Evolutionary conservation across 2,888 invertebrate genomes (phyloP), one percentile per base, ranked within the genome.

Genomic region (Zhuqinia jingwanae): DNA sequence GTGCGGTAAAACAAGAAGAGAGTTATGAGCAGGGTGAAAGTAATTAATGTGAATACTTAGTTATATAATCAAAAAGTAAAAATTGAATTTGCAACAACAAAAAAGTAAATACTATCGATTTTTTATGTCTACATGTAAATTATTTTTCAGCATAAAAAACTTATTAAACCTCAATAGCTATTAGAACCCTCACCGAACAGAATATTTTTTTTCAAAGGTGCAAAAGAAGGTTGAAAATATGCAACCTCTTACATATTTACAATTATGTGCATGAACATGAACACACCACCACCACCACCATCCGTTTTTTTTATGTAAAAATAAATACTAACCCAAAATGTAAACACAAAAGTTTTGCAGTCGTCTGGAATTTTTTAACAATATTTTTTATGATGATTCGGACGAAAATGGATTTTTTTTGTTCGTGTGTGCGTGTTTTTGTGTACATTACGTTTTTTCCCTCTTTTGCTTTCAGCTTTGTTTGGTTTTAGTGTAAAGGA

Each of bases 361-460:
- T 25, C n/a, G n/a, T n/a, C n/a, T n/a, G n/a, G n/a, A n/a, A 78
- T 65, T 25, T 60, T 78, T 81, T 81, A 81, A 73, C 50, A 42
- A 70, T 56, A 70, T 70, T 70, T n/a, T n/a, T n/a, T n/a, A n/a
- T n/a, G n/a, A n/a, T n/a, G n/a, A n/a, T n/a, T n/a, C n/a, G n/a
- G n/a, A n/a, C 58, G n/a, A 76, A 82, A 30, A 42, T 58, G 27
- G 56, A 42, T 13, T 58, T 47, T 60, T 45, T 60, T 75, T 50
- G 75, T 27, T 22, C 22, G 45, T 47, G 58, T 78, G 17, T 30
- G 65, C 30, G 17, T 17, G 30, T 36, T 20, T n/a, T 65, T 58
- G 20, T 58, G 13, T 22, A 58, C 25, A 22, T 11, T 58, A 58
- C 25, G 56, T 58, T 1, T n/a, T 58, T n/a, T n/a, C n/a, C n/a